Base-by-base conservation (phyloP, 2,113 vertebrate genomes). In the Phocoena sinus region DNA sequence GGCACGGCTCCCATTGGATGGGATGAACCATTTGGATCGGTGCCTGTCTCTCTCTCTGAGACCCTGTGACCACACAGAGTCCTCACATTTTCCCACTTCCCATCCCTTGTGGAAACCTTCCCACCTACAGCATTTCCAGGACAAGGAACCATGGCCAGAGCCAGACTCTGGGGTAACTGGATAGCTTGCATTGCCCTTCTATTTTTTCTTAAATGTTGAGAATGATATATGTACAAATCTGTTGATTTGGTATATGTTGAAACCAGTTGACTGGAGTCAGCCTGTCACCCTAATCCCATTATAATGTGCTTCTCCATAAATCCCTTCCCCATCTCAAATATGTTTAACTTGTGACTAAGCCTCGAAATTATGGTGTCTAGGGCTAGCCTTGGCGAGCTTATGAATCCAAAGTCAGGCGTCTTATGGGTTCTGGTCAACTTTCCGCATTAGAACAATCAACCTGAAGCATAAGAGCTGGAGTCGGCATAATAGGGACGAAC, bases 11-110 rank as follows among this genome's bases (percentile, higher is more conserved):
- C 33, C 28, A 0, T 2, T 21, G 56, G 47, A 53, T 4, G 14
- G 3, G 63, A 28, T 2, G 77, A 84, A 3, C 77, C 8, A 0
- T 15, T 58, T 6, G 4, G 0, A 0, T 20, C 5, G 38, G 18
- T 9, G 1, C 17, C 7, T 28, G 3, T 28, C 33, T 17, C 20
- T 20, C 1, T 41, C 63, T 21, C 73, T 17, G 47, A 68, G 91
- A 20, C 4, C 23, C 56, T 15, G 8, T 1, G 33, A 10, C 26
- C 36, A 15, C 50, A 8, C 3, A 56, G 36, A 4, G 17, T 10
- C 12, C 13, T 41, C 80, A 1, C 17, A 17, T 23, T 31, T 31
- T 44, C 58, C 53, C 41, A 3, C 20, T 11, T 47, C 1, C 6
- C 4, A 3, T 18, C 21, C 53, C 79, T 79, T 20, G 8, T 3